These are phyloP conservation scores for Progne subis DNA, from an alignment of 2,113 vertebrate species.

Conservation along the genomic window DNA sequence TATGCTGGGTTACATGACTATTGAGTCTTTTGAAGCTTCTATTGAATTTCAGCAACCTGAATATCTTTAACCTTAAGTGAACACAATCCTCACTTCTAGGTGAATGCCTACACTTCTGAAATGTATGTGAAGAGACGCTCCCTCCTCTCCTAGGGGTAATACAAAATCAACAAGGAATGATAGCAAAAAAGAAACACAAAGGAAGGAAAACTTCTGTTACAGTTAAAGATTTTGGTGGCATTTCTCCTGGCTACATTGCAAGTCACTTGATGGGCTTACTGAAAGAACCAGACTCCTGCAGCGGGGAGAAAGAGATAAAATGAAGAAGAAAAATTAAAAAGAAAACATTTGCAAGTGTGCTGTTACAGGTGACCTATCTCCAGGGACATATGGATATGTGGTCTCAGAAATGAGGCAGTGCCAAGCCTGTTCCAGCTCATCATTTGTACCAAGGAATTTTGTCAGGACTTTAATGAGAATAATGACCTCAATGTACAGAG, in stretches of 20 bases:
- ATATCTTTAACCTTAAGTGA: not conserved
- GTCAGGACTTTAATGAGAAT: not conserved
- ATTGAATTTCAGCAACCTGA: not conserved
- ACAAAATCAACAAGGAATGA: not conserved
- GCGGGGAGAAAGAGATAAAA: not conserved
- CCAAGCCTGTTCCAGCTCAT: not conserved
- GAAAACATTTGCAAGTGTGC: not conserved
- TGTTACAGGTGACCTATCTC: not conserved
- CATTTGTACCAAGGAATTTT: not conserved
- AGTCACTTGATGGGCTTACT: not conserved
- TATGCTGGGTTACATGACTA: not conserved
- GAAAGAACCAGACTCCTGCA: not conserved
- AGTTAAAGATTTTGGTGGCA: not conserved
- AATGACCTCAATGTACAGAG: not conserved
- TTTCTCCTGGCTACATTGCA: not conserved
- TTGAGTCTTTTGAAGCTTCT: not conserved
- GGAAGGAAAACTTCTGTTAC: not conserved
- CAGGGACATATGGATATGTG: not conserved
- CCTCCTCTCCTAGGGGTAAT: not conserved
- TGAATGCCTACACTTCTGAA: not conserved
- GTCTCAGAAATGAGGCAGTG: not conserved
- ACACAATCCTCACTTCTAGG: not conserved
- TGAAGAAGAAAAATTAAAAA: not conserved
- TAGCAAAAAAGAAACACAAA: not conserved
- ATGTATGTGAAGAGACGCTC: not conserved